Percentiles rank a stretch among this genome's conserved stretches.
Evolutionary conservation across 2,113 vertebrate species (phyloP).

Genomic region (Sinocyclocheilus maitianheensis): DNA sequence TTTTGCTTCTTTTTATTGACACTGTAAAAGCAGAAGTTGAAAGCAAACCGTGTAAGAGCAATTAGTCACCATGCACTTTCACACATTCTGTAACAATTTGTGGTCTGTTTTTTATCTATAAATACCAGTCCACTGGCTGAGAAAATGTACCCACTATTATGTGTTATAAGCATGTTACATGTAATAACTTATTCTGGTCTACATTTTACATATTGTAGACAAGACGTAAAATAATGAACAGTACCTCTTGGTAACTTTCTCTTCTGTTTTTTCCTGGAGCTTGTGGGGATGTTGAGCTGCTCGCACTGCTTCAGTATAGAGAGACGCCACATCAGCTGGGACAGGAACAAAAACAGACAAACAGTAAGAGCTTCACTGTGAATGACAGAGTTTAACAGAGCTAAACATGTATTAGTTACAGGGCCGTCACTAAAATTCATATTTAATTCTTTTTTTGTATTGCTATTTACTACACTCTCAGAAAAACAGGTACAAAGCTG

Average conservation of each 20-base stretch:
- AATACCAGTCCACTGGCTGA: neutral
- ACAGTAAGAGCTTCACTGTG: neutral
- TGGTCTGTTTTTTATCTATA: neutral
- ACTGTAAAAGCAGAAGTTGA: constrained; percentile 57
- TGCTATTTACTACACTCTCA: no score
- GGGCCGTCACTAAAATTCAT: neutral
- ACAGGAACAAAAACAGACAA: neutral
- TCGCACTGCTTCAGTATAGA: constrained; percentile 42
- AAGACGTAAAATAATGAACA: neutral
- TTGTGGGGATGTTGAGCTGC: neutral
- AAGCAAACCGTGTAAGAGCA: neutral
- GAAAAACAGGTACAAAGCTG: no score
- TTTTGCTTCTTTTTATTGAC: neutral
- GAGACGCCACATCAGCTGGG: constrained; percentile 26
- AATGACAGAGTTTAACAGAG: neutral
- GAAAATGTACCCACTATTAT: neutral
- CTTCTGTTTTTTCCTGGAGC: constrained; percentile 1
- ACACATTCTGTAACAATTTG: neutral
- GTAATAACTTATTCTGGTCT: neutral
- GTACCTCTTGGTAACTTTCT: constrained; percentile 3
- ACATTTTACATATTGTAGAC: neutral
- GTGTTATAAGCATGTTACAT: neutral
- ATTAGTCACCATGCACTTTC: neutral
- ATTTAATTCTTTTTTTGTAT: no score
- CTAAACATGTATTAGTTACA: neutral